Base-by-base conservation (phyloP, 2,113 vertebrate genomes). In the Peromyscus leucopus region DNA sequence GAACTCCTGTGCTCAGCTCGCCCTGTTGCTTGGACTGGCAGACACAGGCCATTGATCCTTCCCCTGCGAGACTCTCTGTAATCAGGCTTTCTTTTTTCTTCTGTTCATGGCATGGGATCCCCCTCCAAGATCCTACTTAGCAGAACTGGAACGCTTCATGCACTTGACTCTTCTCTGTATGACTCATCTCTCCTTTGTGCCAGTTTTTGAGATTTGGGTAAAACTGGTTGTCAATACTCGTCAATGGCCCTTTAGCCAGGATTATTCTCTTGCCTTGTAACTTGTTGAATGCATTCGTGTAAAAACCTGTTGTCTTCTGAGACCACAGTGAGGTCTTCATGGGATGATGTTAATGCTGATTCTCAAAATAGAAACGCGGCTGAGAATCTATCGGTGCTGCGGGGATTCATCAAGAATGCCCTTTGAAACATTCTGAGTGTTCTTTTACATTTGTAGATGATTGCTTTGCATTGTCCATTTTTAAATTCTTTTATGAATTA, bases 401-500 rank as follows among this genome's bases (percentile, higher is more conserved):
- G 5, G 59, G 28, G 8, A 36, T 96, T 91, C 28, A 59, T 57
- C 28, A 31, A 36, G 61, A 94, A 89, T 48, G 36, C 12, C 12
- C 28, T 89, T 84, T 33, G 61, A 15, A 79, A 22, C 74, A 10
- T 88, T 78, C 75, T 59, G 39, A 42, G 31, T 59, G 65, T 71
- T 79, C 57, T 46, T 91, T 91, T 87, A 46, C 1, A 39, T 59
- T 42, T 31, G 1, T n/a, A n/a, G 74, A 89, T 28, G 10, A 82
- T 89, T 72, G 33, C 57, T 95, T 55, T 76, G 21, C 24, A 33
- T 90, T 80, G 15, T 65, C 0, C 19, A 33, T 74, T 65, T 95
- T 97, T 65, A 88, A 90, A 75, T 91, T 94, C 42, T 31, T 83
- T 31, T 31, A 61, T 67, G 51, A 36, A 88, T 90, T 72, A 94